Conservation (phyloP, 2,113 vertebrate genomes). For the Lepus americanus region DNA sequence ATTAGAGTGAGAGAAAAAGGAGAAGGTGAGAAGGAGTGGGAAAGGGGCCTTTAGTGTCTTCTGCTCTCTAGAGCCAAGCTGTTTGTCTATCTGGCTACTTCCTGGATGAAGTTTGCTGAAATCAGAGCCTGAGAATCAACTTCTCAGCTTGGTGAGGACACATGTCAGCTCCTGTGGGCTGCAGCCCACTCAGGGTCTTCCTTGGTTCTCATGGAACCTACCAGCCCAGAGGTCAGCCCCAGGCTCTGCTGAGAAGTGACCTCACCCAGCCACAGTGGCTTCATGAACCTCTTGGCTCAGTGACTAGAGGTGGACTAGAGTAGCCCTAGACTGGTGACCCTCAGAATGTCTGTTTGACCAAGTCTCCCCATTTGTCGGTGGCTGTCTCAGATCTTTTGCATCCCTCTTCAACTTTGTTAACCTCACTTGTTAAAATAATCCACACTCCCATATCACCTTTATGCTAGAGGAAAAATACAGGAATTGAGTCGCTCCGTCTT, state of each 20-base stretch:
- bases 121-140: background rate
- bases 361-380: background rate
- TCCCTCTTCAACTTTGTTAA: background rate
- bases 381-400: background rate
- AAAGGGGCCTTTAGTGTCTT: background rate
- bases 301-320: background rate
- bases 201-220: background rate
- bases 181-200: background rate
- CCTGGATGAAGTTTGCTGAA: background rate
- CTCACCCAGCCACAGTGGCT: background rate
- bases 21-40: background rate
- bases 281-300: background rate
- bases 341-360: background rate
- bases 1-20: background rate
- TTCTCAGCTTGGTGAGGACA: background rate
- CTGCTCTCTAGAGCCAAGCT: background rate
- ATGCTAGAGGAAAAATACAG: background rate
- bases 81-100: background rate
- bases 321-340: background rate
- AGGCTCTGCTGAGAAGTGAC: background rate
- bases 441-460: background rate
- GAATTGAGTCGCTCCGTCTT: background rate
- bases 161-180: background rate
- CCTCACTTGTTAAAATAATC: background rate
- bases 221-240: background rate